Percentiles rank a stretch among this genome's conserved stretches.
Conservation (phyloP, 2,113 vertebrate genomes). For the Cisticola juncidis region DNA sequence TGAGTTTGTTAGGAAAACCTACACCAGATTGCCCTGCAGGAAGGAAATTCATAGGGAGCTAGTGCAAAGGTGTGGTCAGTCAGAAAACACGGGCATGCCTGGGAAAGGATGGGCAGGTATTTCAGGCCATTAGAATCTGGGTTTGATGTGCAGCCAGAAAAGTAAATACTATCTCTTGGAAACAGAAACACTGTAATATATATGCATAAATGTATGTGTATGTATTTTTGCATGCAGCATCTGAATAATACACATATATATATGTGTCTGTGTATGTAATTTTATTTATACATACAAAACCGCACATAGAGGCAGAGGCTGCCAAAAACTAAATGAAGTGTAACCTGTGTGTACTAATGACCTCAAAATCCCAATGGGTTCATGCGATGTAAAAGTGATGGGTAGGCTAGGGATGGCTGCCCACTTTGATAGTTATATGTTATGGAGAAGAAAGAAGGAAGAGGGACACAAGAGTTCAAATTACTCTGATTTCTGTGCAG, state of each 20-base stretch:
- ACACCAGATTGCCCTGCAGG: neutral
- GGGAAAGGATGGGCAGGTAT: neutral
- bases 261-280: neutral
- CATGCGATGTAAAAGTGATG: neutral
- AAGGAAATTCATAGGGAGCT: neutral
- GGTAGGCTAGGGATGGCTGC: neutral
- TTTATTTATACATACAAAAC: neutral
- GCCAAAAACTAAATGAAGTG: neutral
- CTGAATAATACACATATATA: neutral
- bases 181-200: neutral
- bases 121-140: neutral
- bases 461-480: neutral
- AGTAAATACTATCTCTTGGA: neutral
- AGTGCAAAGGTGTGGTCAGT: neutral
- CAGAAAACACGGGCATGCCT: neutral
- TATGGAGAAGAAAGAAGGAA: neutral
- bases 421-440: neutral
- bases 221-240: neutral
- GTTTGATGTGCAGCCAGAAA: neutral
- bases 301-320: neutral
- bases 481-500: neutral
- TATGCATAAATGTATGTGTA: too few relatives aligned
- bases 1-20: neutral
- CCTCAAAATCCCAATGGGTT: neutral
- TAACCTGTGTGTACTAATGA: neutral